Base-by-base conservation (phyloP, 1,140 invertebrate species). In the Steinernema feltiae region DNA sequence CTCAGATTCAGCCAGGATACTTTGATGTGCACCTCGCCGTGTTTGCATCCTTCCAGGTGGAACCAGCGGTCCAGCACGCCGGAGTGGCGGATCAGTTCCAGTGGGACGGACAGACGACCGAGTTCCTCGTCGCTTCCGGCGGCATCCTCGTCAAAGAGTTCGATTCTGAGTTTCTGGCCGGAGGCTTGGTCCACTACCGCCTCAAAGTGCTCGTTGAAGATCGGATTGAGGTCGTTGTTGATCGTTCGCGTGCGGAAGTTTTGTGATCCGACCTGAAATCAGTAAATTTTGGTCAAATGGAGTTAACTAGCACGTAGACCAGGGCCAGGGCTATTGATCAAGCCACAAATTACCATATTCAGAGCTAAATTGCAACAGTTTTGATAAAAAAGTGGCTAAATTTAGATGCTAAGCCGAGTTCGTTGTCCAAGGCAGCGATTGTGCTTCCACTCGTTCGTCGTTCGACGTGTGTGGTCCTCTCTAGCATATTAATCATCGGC, bases 141-240 rank as follows among this genome's bases (percentile, higher is more conserved):
- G 21, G 78, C 73, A 75, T 85, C 84, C 69, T 84, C 82, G 75
- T 85, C 84, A 63, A 86, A 85, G 32, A 85, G 71, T 70, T 85
- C 83, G 24, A 85, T 79, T 32, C 85, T 29, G 27, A 85, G 46
- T 32, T 82, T 84, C 69, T 86, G 85, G 27, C 82, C 85, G 21
- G 80, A 78, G 2, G 85, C 84, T 70, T 86, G 84, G 78, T 85
- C 84, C 7, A 85, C 84, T 32, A 85, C 85, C 0, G 85, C 85
- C 76, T 85, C 84, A 69, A 86, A 85, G 41, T 81, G 82, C 72
- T 86, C 84, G 74, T 85, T 86, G 74, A 84, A 85, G 7, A 78
- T 74, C 15, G 84, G 84, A 78, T 85, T 86, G 41, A 85, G 32
- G 75, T 86, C 78, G 53, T 85, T 85, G 78, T 85, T 80, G 53